These are phyloP conservation scores for Tetrapedia diversipes DNA, from an alignment of 2,888 invertebrate species.

Conservation along the genomic window DNA sequence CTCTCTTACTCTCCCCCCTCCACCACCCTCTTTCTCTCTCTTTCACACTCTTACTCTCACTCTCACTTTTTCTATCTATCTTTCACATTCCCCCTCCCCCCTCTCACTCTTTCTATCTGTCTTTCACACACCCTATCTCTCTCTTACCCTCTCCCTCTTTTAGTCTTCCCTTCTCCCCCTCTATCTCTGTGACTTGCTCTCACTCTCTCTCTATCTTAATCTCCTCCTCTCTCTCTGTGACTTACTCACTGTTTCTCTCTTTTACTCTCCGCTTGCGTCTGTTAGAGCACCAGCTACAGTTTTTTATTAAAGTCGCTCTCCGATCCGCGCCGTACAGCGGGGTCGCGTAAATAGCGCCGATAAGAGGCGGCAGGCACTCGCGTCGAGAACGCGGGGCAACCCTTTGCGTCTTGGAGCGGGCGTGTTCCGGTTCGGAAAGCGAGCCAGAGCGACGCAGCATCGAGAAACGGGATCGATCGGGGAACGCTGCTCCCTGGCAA, in stretches of 20 bases:
- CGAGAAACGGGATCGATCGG: neutral
- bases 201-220: neutral
- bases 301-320: slow-evolving; percentile 42
- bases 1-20: neutral
- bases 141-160: slow-evolving; percentile 22
- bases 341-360: slow-evolving; percentile 43
- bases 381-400: slow-evolving; percentile 33
- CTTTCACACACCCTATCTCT: too few species aligned
- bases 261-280: neutral
- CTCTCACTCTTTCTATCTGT: neutral
- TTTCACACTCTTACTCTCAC: too few species aligned
- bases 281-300: slow-evolving; percentile 6
- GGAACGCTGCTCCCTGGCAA: neutral
- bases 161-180: neutral
- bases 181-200: too few species aligned
- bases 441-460: neutral
- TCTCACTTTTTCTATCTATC: too few species aligned
- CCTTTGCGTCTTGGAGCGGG: slow-evolving; percentile 31
- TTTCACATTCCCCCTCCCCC: neutral
- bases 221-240: neutral
- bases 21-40: neutral
- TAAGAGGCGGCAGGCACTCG: slow-evolving; percentile 34
- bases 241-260: neutral
- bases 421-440: neutral
- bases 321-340: slow-evolving; percentile 8